Evolutionary conservation across 2,113 vertebrate species (phyloP).

Genomic region (human): GRCh38 chrY:12836001-12836500

Average conservation of each 20-base stretch:
- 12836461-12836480: neutral
- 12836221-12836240: neutral
- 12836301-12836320: neutral
- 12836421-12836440: neutral
- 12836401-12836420: neutral
- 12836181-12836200: neutral
- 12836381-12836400: neutral
- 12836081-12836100: too few relatives aligned
- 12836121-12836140: too few relatives aligned
- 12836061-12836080: too few relatives aligned
- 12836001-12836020: too few relatives aligned
- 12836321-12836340: neutral
- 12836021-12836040: too few relatives aligned
- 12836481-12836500: neutral
- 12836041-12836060: too few relatives aligned
- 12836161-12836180: neutral
- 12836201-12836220: neutral
- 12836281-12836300: neutral
- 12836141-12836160: neutral
- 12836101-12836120: too few relatives aligned
- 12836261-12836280: neutral
- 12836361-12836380: neutral
- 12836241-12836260: neutral
- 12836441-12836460: neutral
- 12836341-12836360: neutral